Conservation (phyloP, 2,113 vertebrate genomes). For the Sander vitreus region DNA sequence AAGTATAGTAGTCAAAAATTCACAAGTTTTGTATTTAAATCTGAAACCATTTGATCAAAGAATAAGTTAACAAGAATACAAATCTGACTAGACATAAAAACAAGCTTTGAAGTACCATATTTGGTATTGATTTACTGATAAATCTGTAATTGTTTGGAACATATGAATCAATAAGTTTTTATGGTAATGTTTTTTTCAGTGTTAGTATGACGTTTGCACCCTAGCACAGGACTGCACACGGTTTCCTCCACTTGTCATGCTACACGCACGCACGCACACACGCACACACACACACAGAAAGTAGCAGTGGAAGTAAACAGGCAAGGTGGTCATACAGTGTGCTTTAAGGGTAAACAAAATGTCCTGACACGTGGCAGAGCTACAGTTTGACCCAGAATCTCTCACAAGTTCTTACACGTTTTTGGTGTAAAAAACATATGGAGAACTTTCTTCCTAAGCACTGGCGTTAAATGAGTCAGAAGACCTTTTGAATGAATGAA, state of each 20-base stretch:
- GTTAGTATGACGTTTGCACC: background rate
- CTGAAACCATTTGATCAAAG: too few species aligned
- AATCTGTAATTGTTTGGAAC: background rate
- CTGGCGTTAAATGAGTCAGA: too few species aligned
- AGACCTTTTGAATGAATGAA: background rate
- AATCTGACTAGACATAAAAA: too few species aligned
- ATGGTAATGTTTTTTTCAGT: background rate
- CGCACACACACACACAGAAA: background rate
- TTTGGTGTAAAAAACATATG: rapidly evolving
- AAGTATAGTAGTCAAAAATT: background rate
- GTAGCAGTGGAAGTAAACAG: too few species aligned
- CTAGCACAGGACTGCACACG: background rate
- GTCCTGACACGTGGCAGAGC: slow-evolving; percentile 6
- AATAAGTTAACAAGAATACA: too few species aligned
- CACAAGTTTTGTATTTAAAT: too few species aligned
- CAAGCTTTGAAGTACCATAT: background rate
- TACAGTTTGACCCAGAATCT: background rate
- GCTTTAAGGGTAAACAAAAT: slow-evolving; percentile 6
- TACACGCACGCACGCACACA: background rate
- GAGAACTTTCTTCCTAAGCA: background rate
- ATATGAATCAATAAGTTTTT: background rate
- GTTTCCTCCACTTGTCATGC: background rate
- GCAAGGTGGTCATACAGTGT: background rate
- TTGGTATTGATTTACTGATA: background rate
- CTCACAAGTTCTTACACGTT: slow-evolving; percentile 21